Base-by-base conservation (phyloP, 2,888 invertebrate species). In the Noctuana brunneofusca region DNA sequence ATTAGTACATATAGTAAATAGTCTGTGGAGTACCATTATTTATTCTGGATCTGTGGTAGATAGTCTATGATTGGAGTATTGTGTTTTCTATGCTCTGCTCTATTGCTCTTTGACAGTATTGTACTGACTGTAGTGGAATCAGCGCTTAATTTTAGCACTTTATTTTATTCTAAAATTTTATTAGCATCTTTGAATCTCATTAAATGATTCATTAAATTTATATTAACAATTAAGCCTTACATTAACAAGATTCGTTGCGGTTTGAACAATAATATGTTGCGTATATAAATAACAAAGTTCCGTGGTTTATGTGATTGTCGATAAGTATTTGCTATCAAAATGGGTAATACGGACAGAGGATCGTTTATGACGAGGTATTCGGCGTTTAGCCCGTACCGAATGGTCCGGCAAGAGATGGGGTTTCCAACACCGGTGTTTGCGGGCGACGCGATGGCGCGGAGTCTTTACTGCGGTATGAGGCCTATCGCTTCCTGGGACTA, bases 401-500 rank as follows among this genome's bases (percentile, higher is more conserved):
- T 95, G 64, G 84, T 93, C 57, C 91, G 93, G 58, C 89, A 94
- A 64, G 95, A 95, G 80, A 85, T 93, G 68, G 95, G 95, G 8
- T 90, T 92, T 66, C 88, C 83, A 57, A 88, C 84, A 35, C 92
- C 92, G 11, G 77, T 93, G 1, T 95, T 95, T n/a, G 90, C 93
- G 53, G 91, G 89, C 12, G 94, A 95, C 82, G 92, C 92, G 8
- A 87, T 95, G 72, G 93, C 94, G 70, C 93, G 93, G 73, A 93
- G 94, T 66, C 85, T 96, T 27, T 96, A 95, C 73, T 93, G 93
- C 52, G 94, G 94, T 12, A 93, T 95, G 83, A 91, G 93, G 68
- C 94, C 95, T 0, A 93, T 94, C 67, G 93, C 93, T 55, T 93
- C 93, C 20, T 96, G 95, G 94, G 94, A 95, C 74, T 90, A 92